Percentiles rank a stretch among this genome's conserved stretches.
Evolutionary conservation across 2,797 vertebrate genomes (phyloP).

Genomic region (Ctenochaetus hawaiiensis): DNA sequence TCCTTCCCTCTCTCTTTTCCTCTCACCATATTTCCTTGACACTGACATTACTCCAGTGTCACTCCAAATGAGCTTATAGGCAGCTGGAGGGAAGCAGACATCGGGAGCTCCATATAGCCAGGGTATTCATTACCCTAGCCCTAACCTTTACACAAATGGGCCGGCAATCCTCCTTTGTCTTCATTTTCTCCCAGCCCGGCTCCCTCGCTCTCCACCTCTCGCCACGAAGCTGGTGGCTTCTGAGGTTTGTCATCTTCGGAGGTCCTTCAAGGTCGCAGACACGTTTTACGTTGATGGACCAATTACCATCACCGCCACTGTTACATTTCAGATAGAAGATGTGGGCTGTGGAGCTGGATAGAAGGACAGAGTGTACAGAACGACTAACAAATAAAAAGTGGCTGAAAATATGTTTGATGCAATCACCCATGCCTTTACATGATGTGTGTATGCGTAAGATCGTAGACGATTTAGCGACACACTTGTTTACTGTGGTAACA

Average conservation of each 20-base stretch:
- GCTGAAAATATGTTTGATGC: background rate
- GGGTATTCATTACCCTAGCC: slow-evolving; percentile 86
- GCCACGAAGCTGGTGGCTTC: slow-evolving; percentile 33
- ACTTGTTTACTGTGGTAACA: slow-evolving; percentile 19
- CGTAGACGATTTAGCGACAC: background rate
- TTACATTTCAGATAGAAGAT: slow-evolving; percentile 34
- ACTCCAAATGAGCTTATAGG: slow-evolving; percentile 87
- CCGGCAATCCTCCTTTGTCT: slow-evolving; percentile 84
- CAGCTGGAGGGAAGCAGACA: slow-evolving; percentile 82
- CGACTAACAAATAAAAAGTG: background rate
- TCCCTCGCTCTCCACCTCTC: slow-evolving; percentile 35
- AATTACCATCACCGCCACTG: slow-evolving; percentile 57
- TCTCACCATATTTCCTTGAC: slow-evolving; percentile 79
- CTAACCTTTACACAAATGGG: slow-evolving; percentile 88
- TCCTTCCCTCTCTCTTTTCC: slow-evolving; percentile 48
- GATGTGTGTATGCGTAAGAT: background rate
- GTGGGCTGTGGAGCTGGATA: background rate
- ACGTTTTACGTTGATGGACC: slow-evolving; percentile 68
- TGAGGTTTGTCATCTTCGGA: slow-evolving; percentile 73
- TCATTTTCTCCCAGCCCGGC: slow-evolving; percentile 75
- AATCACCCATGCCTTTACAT: background rate
- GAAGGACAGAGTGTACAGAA: slow-evolving; percentile 23
- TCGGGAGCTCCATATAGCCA: slow-evolving; percentile 78
- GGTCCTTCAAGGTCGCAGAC: slow-evolving; percentile 79
- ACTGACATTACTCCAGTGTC: slow-evolving; percentile 86